Evolutionary conservation across 2,888 invertebrate genomes (phyloP), one percentile per base, ranked within the genome.

Genomic region (Dendrolimus pini): DNA sequence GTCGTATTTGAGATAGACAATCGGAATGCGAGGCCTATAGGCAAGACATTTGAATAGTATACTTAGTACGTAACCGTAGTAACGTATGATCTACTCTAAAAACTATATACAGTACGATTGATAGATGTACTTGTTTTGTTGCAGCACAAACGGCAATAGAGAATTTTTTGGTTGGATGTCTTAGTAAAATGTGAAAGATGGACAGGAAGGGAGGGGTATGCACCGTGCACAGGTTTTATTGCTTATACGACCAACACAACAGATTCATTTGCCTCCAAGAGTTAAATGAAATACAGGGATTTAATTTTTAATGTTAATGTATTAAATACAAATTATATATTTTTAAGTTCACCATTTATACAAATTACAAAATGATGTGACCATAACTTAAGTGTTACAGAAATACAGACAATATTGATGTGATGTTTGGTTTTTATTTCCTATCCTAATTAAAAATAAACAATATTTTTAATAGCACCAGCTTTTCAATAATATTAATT

Each of bases 101-200:
- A 30, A 30, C 3, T 6, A 30, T 30, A 30, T 6, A 30, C 30
- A 30, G 30, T 30, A 30, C 30, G 30, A 30, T 3, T 30, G 30
- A 30, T 30, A 30, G 6, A 30, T 30, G 30, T 30, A 30, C 30
- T 30, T 30, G 3, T 30, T 75, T 74, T 70, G 73, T 93, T 92
- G 68, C 92, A 93, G 94, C 95, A 42, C 95, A 95, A 92, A 93
- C 95, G 67, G 94, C 96, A 69, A 92, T 96, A 74, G 95, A 95
- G 81, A 95, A 95, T 80, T 93, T 93, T 81, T 85, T 94, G 69
- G 91, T 94, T 69, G 92, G 93, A 73, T 90, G 89, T 78, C 87
- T 91, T 75, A 85, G 88, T 78, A 91, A 90, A 78, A 85, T 89
- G 77, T 91, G 76, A 88, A 81, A 64, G 68, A 69, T 61, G 30